Evolutionary conservation across 2,797 vertebrate species (phyloP).

Genomic region (Lithobates sylvaticus): DNA sequence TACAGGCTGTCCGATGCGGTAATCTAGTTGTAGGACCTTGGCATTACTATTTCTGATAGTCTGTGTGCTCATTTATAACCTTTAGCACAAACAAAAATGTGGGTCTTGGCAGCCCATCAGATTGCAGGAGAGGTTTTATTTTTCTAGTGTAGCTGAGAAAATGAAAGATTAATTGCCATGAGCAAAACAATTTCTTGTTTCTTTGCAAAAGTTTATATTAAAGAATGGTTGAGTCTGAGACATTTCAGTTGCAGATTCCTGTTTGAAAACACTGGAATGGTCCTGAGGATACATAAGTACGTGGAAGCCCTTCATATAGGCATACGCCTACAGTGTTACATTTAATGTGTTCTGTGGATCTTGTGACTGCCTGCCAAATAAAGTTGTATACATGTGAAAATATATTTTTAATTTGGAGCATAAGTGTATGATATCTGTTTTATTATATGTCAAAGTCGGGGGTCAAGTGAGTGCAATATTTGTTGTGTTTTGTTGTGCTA

Average conservation of each 20-base stretch:
- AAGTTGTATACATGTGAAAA: conserved; percentile 72
- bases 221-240: neutral
- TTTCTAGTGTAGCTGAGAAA: neutral
- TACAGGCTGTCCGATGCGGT: neutral
- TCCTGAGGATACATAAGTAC: neutral
- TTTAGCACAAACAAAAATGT: neutral
- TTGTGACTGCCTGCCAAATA: conserved; percentile 77
- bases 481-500: conserved; percentile 39
- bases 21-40: neutral
- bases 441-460: conserved; percentile 5
- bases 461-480: conserved; percentile 8
- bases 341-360: conserved; percentile 71
- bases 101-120: neutral
- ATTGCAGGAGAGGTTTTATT: neutral
- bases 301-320: conserved; percentile 60
- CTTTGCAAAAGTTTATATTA: neutral
- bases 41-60: neutral
- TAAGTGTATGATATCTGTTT: neutral
- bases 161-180: neutral
- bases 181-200: neutral
- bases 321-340: conserved; percentile 74
- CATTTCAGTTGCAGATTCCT: neutral
- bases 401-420: conserved; percentile 63
- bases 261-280: neutral
- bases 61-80: neutral